Evolutionary conservation across 2,113 vertebrate genomes (phyloP).

Genomic region (Acanthochromis polyacanthus): DNA sequence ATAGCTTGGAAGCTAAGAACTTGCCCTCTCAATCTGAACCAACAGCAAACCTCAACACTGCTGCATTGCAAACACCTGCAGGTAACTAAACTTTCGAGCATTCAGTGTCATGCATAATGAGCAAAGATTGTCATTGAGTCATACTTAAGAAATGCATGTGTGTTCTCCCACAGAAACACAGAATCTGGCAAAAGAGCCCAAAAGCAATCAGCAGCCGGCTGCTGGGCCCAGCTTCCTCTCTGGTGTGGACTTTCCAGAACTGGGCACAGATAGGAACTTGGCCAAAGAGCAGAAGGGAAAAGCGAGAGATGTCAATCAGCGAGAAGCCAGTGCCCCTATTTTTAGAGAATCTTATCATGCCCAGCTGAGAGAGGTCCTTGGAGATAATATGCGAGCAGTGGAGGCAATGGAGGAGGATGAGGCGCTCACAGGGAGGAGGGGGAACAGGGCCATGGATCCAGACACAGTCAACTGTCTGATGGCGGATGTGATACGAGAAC

Average conservation of each 20-base stretch:
- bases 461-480: constrained; percentile 70
- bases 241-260: constrained; percentile 69
- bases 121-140: not conserved
- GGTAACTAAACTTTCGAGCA: constrained; percentile 46
- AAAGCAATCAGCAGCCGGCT: constrained; percentile 5
- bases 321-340: not conserved
- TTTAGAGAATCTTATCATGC: constrained; percentile 71
- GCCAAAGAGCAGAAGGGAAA: constrained; percentile 62
- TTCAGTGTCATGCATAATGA: not conserved
- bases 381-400: constrained; percentile 70
- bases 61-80: constrained; percentile 7
- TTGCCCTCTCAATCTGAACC: not conserved
- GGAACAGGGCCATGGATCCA: constrained; percentile 30
- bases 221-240: not conserved
- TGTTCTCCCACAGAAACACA: constrained; percentile 25
- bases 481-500: constrained; percentile 76
- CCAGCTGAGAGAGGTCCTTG: constrained; percentile 79
- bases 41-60: not conserved
- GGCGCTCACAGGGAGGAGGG: not conserved
- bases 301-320: constrained; percentile 14
- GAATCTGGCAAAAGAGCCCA: not conserved
- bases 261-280: constrained; percentile 34
- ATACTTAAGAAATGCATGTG: not conserved
- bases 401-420: constrained; percentile 65
- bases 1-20: constrained; percentile 43